Conservation (phyloP, 92 coral and sea anemone species). For the Epizoanthus rinbou region DNA sequence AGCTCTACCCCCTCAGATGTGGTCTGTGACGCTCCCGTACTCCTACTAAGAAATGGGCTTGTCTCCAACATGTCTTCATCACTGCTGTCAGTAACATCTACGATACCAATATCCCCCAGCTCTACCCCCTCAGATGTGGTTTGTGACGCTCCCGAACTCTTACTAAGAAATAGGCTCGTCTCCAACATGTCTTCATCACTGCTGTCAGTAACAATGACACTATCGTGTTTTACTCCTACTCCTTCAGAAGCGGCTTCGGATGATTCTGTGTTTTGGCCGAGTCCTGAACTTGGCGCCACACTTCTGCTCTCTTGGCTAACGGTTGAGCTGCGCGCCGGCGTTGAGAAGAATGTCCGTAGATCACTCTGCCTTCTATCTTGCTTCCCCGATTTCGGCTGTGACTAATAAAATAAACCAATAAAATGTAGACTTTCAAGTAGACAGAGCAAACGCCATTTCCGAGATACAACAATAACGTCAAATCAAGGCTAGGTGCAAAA, state of each 20-base stretch:
- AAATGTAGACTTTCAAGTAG: background rate
- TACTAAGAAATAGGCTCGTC: slow-evolving; percentile 17
- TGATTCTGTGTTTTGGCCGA: background rate
- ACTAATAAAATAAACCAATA: background rate
- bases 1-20: background rate
- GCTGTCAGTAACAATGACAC: background rate
- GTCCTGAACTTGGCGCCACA: background rate
- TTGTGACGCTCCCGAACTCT: background rate
- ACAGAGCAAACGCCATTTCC: background rate
- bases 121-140: background rate
- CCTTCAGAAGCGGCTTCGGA: background rate
- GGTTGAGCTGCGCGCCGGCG: slow-evolving; percentile 12
- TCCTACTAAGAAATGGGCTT: slow-evolving; percentile 6
- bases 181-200: slow-evolving; percentile 37
- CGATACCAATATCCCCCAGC: background rate
- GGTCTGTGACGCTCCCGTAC: background rate
- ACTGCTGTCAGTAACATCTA: slow-evolving; percentile 18
- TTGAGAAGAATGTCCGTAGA: slow-evolving; percentile 61
- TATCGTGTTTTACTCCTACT: background rate
- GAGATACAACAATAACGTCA: too few relatives aligned
- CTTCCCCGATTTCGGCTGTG: slow-evolving; percentile 47
- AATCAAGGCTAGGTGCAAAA: too few relatives aligned
- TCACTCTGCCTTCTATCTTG: slow-evolving; percentile 64
- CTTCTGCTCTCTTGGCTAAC: background rate
- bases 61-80: slow-evolving; percentile 35